A percentile compares a stretch with the other conserved stretches of the same genome.
phyloP scores from a whole-genome alignment of 2,888 invertebrate genomes.

The Sturmia bella region DNA sequence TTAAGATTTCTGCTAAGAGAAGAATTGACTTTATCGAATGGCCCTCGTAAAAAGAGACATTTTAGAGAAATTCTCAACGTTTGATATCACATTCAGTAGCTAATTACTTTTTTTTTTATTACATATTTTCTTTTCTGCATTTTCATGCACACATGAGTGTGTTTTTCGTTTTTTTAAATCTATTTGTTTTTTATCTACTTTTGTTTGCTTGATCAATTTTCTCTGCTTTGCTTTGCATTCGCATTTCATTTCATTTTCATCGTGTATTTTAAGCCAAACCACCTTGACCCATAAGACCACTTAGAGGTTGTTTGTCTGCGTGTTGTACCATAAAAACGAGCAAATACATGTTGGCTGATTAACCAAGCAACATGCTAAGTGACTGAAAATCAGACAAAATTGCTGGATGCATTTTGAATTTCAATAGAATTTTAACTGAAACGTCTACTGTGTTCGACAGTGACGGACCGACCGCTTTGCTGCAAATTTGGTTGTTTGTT shows the following conservation, averaged over 20 bases:
- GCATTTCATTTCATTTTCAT: constrained; percentile 43
- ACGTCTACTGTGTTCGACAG: not conserved
- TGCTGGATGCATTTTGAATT: constrained; percentile 29
- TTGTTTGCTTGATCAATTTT: constrained; percentile 16
- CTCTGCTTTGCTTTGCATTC: constrained; percentile 40
- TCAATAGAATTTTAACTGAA: constrained; percentile 15
- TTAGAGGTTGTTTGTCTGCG: constrained; percentile 60
- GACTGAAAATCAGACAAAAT: not conserved
- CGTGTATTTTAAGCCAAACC: constrained; percentile 59
- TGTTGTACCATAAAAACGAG: constrained; percentile 32
- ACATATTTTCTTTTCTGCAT: not conserved
- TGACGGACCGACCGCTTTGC: not conserved
- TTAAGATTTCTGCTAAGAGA: too few relatives aligned
- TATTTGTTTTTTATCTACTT: constrained; percentile 2
- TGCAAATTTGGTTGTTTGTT: constrained; percentile 10
- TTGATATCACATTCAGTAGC: constrained; percentile 21
- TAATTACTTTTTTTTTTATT: not conserved
- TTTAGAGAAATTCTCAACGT: constrained; percentile 12
- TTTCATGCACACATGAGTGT: constrained; percentile 5
- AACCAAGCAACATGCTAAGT: constrained; percentile 30
- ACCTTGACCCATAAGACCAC: constrained; percentile 68
- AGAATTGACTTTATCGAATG: not conserved
- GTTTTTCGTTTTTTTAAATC: constrained; percentile 1
- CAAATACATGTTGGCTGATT: constrained; percentile 36
- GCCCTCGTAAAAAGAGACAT: constrained; percentile 7